Evolutionary conservation across 2,797 vertebrate species (phyloP).

Genomic region (Aulostomus chinensis): DNA sequence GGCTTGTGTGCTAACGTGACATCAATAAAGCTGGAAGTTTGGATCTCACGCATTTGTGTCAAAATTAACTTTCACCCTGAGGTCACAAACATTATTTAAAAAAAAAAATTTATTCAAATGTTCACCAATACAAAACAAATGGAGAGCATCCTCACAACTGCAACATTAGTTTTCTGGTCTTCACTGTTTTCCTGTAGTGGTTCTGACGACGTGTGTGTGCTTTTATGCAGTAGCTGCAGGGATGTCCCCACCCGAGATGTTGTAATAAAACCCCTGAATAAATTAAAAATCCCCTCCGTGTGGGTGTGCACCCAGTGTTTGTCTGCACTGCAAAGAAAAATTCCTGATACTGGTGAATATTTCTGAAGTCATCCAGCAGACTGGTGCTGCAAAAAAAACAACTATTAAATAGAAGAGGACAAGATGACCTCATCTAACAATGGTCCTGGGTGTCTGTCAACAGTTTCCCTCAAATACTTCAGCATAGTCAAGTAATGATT

Average conservation of each 20-base stretch:
- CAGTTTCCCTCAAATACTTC: conserved; percentile 18
- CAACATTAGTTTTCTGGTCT: conserved; percentile 21
- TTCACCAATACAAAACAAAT: conserved; percentile 80
- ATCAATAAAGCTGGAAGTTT: neutral
- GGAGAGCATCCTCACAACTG: conserved; percentile 59
- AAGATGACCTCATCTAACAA: conserved; percentile 1
- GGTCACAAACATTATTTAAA: too few species aligned
- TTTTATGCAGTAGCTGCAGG: conserved; percentile 26
- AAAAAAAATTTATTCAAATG: conserved; percentile 81
- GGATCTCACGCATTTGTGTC: neutral
- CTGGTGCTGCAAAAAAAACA: neutral
- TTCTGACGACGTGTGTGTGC: conserved; percentile 35
- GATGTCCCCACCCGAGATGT: conserved; percentile 4
- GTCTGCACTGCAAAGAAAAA: conserved; percentile 1
- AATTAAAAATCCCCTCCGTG: too few species aligned
- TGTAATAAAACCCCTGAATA: neutral
- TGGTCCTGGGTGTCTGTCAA: conserved; percentile 8
- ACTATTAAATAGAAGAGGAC: conserved; percentile 11
- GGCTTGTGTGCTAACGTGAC: neutral
- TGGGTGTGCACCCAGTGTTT: neutral
- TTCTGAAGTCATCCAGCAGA: conserved; percentile 9
- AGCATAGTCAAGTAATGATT: conserved; percentile 21
- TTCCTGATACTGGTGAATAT: neutral
- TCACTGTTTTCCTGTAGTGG: conserved; percentile 56
- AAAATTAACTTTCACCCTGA: too few species aligned